phyloP scores from a whole-genome alignment of 2,797 vertebrate genomes.

The Neosilurus hyrtlii region DNA sequence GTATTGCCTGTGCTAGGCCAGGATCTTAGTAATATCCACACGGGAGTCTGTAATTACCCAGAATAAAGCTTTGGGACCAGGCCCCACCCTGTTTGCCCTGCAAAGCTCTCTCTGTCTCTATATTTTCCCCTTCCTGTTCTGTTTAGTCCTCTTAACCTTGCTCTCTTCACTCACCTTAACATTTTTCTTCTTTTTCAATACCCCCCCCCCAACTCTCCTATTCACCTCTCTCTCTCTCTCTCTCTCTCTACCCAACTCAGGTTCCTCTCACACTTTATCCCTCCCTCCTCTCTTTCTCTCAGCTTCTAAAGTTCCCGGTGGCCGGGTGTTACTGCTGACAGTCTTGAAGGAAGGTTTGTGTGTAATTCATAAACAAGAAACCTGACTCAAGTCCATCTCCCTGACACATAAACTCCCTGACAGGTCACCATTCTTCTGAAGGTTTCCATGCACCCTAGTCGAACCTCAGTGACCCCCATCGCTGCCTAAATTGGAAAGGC shows the following conservation, averaged over 20 bases:
- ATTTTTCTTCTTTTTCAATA: neutral
- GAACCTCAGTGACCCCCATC: slow-evolving; percentile 32
- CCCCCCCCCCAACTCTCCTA: neutral
- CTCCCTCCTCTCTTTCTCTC: slow-evolving; percentile 17
- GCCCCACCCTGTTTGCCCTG: slow-evolving; percentile 63
- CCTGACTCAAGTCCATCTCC: slow-evolving; percentile 51
- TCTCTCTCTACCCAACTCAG: slow-evolving; percentile 8
- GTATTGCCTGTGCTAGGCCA: slow-evolving; percentile 65
- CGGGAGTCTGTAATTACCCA: slow-evolving; percentile 83
- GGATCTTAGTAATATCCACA: slow-evolving; percentile 77
- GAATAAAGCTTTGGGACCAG: slow-evolving; percentile 72
- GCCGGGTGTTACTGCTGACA: slow-evolving; percentile 69
- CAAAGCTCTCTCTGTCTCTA: slow-evolving; percentile 13
- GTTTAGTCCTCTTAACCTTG: neutral
- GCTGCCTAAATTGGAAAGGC: neutral
- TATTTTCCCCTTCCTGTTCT: neutral
- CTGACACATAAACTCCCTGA: slow-evolving; percentile 23
- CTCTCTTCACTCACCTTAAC: neutral
- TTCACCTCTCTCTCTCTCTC: neutral
- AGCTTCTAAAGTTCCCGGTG: slow-evolving; percentile 68
- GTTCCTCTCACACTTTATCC: neutral
- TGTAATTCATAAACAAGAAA: slow-evolving; percentile 63
- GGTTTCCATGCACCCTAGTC: slow-evolving; percentile 1
- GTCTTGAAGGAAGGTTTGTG: slow-evolving; percentile 52
- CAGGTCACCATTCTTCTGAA: slow-evolving; percentile 25